Conservation (phyloP, 2,113 vertebrate species). For the Boulengerochromis microlepis region DNA sequence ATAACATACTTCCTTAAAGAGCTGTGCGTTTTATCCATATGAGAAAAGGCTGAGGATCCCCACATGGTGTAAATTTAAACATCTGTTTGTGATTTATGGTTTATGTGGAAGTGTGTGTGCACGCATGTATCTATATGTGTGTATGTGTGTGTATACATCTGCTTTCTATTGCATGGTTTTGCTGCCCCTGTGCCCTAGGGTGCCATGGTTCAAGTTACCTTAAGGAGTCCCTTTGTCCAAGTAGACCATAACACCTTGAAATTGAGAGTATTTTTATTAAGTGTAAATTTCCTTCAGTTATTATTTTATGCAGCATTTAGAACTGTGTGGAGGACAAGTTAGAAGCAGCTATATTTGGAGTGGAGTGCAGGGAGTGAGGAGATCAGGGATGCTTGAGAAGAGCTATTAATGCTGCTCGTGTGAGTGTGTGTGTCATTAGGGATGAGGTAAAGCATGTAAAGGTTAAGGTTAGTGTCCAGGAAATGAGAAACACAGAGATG, state of each 20-base stretch:
- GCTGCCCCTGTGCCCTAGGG: constrained; percentile 17
- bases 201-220: constrained; percentile 42
- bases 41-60: not conserved
- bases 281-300: not conserved
- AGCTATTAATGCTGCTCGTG: not conserved
- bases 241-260: not conserved
- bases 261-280: not conserved
- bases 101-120: not conserved
- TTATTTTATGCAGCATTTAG: not conserved
- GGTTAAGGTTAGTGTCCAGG: not conserved
- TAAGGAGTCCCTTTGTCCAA: constrained; percentile 3
- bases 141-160: constrained; percentile 47
- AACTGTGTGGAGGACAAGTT: not conserved
- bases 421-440: not conserved
- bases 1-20: not conserved
- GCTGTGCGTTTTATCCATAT: not conserved
- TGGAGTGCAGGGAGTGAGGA: not conserved
- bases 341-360: not conserved
- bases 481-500: not conserved
- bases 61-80: constrained; percentile 16
- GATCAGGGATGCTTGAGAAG: not conserved
- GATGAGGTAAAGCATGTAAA: not conserved
- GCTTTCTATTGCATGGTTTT: constrained; percentile 46
- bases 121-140: not conserved
- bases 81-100: constrained; percentile 16